Base-by-base conservation (phyloP, 2,113 vertebrate species). In the Amia ocellicauda region DNA sequence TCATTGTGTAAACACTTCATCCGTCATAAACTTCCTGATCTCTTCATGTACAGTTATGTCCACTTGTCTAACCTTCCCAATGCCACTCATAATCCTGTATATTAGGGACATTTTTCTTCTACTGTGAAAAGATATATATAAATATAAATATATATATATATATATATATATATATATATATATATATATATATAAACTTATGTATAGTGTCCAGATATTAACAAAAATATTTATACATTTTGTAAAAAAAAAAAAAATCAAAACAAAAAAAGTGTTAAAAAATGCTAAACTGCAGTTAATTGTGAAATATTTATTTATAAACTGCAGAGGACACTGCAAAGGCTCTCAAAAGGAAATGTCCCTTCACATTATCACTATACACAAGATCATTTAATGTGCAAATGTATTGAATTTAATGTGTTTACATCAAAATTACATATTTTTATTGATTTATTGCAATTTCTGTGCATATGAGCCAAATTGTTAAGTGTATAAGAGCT, bases 401-500 rank as follows among this genome's bases (percentile, higher is more conserved):
- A 94, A 92, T 98, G 94, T 98, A 94, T 94, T 90, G 92, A 88
- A 95, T 94, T 96, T 93, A 93, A 92, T 93, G 96, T 99, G 97
- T 99, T 97, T 94, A 99, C 96, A 99, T 96, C 85, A 90, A 83
- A 94, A 95, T 92, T 67, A 93, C 93, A 96, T 97, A 94, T 98
- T 97, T 98, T 96, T 96, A 92, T 95, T 97, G 90, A 95, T 96
- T 96, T 92, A 90, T 92, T 98, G 93, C 93, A 91, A 92, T 95
- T 95, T 98, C 93, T 92, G 97, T 99, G 96, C 94, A 98, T 99
- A 95, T 98, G 94, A 98, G 96, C 96, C 97, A 99, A 99, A 99
- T 95, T 95, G 97, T 98, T 98, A 91, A 89, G 94, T 99, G 96
- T 98, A 96, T 94, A 96, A 99, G 94, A 99, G 95, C 97, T 98